Percentiles rank a stretch among this genome's conserved stretches.
Conservation (phyloP, 2,888 invertebrate genomes). For the Apamea monoglypha region DNA sequence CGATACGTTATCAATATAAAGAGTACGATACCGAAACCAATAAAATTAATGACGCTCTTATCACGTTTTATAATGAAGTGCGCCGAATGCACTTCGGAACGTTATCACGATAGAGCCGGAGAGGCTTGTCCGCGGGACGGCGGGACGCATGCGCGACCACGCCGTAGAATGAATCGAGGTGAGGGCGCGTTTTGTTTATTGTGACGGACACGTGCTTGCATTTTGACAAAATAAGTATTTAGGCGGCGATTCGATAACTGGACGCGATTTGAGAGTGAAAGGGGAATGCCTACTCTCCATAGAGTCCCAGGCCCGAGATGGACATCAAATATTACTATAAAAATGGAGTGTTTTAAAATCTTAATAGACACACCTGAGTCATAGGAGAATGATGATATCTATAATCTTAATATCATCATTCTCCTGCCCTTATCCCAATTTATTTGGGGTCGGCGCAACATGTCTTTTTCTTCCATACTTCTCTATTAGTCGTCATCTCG, state of each 20-base stretch:
- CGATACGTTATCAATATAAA: not conserved
- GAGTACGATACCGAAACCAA: conserved; percentile 2
- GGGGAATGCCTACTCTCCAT: not conserved
- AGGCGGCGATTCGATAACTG: not conserved
- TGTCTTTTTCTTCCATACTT: no score
- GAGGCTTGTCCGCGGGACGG: not conserved
- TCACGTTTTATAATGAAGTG: not conserved
- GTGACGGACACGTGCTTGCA: not conserved
- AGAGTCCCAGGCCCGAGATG: not conserved
- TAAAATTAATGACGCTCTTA: conserved; percentile 5
- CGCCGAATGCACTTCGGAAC: conserved; percentile 25
- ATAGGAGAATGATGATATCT: no score
- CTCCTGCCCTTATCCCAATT: no score
- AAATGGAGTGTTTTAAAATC: not conserved
- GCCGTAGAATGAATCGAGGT: not conserved
- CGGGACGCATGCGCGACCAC: conserved; percentile 20
- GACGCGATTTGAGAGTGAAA: not conserved
- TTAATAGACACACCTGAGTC: no score
- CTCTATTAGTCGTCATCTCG: no score
- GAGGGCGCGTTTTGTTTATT: conserved; percentile 10
- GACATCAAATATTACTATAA: not conserved
- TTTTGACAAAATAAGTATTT: not conserved
- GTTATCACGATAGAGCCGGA: not conserved
- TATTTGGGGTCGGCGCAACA: no score
- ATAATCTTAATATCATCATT: no score